Conservation (phyloP, 2,888 invertebrate species). For the Podotricha telesiphe region DNA sequence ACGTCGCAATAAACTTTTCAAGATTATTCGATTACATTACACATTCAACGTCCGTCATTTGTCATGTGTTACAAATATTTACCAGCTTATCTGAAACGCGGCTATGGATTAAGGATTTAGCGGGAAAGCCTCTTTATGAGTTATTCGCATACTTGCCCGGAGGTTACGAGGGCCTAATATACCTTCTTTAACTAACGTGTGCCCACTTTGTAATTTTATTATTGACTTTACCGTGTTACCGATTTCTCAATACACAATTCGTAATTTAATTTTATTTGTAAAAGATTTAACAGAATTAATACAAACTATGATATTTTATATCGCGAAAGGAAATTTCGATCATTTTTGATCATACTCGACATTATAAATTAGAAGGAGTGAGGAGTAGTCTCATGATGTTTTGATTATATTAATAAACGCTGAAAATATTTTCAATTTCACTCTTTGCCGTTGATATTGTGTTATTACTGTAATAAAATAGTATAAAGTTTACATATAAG, state of each 20-base stretch:
- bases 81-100: slow-evolving; percentile 40
- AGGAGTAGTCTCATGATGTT: too few species aligned
- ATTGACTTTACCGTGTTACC: background rate
- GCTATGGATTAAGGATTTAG: slow-evolving; percentile 48
- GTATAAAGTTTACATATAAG: too few species aligned
- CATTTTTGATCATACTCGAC: too few species aligned
- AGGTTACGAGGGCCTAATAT: slow-evolving; percentile 28
- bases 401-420: too few species aligned
- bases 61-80: slow-evolving; percentile 49
- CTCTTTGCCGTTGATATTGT: too few species aligned
- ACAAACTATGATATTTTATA: too few species aligned
- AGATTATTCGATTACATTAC: slow-evolving; percentile 22
- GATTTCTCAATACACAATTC: background rate
- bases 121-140: slow-evolving; percentile 47
- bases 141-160: slow-evolving; percentile 38
- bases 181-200: background rate
- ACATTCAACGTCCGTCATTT: slow-evolving; percentile 41
- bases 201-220: background rate
- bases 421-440: too few species aligned
- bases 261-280: too few species aligned
- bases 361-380: too few species aligned
- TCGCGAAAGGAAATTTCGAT: too few species aligned
- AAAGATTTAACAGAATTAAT: too few species aligned
- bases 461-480: too few species aligned
- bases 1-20: background rate